Conservation (phyloP, 2,888 invertebrate genomes). For the Melitaea athalia region DNA sequence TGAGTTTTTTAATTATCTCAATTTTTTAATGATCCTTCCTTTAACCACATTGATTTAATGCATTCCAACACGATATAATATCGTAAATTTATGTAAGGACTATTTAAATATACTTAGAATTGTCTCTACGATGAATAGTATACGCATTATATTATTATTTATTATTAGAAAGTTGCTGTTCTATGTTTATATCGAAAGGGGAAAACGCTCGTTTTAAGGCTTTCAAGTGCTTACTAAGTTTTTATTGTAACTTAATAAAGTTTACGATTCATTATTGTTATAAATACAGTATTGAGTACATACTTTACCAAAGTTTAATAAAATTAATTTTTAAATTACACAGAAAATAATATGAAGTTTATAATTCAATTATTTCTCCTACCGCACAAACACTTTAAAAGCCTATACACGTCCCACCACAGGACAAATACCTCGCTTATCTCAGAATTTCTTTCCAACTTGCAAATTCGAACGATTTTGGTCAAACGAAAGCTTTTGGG, state of each 20-base stretch:
- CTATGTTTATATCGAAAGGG: conserved; percentile 37
- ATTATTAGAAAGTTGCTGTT: conserved; percentile 43
- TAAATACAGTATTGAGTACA: no score
- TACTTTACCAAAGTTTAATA: no score
- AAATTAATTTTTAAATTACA: no score
- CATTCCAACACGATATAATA: conserved; percentile 30
- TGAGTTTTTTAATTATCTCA: background rate
- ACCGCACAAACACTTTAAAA: no score
- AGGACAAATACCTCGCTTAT: no score
- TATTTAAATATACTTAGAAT: conserved; percentile 23
- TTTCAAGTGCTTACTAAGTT: conserved; percentile 36
- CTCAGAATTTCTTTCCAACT: no score
- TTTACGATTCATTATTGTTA: background rate
- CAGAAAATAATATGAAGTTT: no score
- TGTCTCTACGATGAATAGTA: conserved; percentile 19
- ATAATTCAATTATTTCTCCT: no score
- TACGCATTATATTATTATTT: conserved; percentile 33
- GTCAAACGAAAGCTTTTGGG: no score
- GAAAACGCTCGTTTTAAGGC: conserved; percentile 37
- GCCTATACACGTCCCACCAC: no score
- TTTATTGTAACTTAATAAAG: conserved; percentile 34
- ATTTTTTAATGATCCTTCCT: conserved; percentile 19
- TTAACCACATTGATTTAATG: conserved; percentile 29
- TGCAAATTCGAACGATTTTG: no score
- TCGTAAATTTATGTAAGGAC: conserved; percentile 12